phyloP scores from a whole-genome alignment of 1,140 invertebrate genomes.

The Megalopta genalis region DNA sequence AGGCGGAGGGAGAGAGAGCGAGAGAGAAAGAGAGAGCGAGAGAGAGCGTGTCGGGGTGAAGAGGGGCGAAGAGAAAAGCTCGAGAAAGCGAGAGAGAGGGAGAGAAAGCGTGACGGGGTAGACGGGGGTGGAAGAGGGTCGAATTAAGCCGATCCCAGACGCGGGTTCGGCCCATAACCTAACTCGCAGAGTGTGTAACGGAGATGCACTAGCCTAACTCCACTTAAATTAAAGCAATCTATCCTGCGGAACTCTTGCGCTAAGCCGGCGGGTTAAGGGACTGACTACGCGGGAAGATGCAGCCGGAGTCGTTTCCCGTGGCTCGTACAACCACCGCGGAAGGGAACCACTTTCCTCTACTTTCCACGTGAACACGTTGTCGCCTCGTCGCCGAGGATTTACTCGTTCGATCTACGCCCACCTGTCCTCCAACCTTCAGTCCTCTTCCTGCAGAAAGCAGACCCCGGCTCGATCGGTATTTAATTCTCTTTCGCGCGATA shows the following conservation, averaged over 20 bases:
- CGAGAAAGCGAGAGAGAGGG: neutral
- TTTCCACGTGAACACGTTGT: conserved; percentile 64
- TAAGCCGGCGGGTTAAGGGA: conserved; percentile 75
- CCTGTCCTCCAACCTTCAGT: conserved; percentile 1
- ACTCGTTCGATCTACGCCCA: neutral
- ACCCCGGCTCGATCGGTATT: neutral
- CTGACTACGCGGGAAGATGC: conserved; percentile 54
- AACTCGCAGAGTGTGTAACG: conserved; percentile 63
- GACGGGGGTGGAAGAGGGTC: conserved; percentile 23
- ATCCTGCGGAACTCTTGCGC: conserved; percentile 73
- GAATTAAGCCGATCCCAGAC: conserved; percentile 67
- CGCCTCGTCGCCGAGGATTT: conserved; percentile 54
- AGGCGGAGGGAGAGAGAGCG: conserved; percentile 17
- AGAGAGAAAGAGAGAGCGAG: conserved; percentile 40
- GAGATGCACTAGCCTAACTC: conserved; percentile 71
- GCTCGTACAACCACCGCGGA: conserved; percentile 23
- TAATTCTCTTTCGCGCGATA: neutral
- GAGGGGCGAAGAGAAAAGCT: conserved; percentile 27
- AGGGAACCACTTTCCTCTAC: conserved; percentile 55
- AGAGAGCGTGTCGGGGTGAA: neutral
- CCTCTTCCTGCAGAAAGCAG: no score
- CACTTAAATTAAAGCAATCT: conserved; percentile 78
- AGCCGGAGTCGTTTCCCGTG: conserved; percentile 34
- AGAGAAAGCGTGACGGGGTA: neutral
- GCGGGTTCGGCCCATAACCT: conserved; percentile 68